Conservation (phyloP, 2,888 invertebrate species). For the Seira musarum region DNA sequence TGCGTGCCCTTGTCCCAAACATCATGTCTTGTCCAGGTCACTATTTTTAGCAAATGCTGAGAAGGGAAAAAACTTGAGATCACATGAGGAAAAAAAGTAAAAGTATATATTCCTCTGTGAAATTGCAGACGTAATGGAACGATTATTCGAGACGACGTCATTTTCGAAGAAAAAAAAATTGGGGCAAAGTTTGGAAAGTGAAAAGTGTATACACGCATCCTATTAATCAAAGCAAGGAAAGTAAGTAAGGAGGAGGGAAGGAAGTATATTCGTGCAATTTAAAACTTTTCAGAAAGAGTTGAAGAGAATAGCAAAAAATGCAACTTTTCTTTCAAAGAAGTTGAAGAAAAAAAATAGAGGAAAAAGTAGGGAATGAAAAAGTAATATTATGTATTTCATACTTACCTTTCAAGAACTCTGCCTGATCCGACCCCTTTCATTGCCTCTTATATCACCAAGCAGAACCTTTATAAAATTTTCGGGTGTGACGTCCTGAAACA, state of each 20-base stretch:
- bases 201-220: not conserved
- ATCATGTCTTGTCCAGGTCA: no score
- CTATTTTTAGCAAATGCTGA: no score
- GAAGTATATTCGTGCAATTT: no score
- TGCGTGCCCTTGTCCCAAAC: no score
- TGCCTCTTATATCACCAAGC: constrained; percentile 74
- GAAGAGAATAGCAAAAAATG: not conserved
- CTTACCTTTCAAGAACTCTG: constrained; percentile 73
- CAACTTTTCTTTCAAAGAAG: no score
- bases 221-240: no score
- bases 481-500: constrained; percentile 74
- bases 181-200: not conserved
- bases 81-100: no score
- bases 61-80: no score
- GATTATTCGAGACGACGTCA: no score
- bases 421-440: constrained; percentile 74
- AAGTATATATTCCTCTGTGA: no score
- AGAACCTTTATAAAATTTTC: constrained; percentile 76
- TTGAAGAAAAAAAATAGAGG: constrained; percentile 2
- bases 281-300: not conserved
- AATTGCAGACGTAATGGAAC: no score
- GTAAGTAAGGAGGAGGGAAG: not conserved
- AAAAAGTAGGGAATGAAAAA: constrained; percentile 31
- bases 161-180: no score
- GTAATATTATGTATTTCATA: constrained; percentile 21